Evolutionary conservation across 2,113 vertebrate genomes (phyloP).

Genomic region (Sylvia atricapilla): DNA sequence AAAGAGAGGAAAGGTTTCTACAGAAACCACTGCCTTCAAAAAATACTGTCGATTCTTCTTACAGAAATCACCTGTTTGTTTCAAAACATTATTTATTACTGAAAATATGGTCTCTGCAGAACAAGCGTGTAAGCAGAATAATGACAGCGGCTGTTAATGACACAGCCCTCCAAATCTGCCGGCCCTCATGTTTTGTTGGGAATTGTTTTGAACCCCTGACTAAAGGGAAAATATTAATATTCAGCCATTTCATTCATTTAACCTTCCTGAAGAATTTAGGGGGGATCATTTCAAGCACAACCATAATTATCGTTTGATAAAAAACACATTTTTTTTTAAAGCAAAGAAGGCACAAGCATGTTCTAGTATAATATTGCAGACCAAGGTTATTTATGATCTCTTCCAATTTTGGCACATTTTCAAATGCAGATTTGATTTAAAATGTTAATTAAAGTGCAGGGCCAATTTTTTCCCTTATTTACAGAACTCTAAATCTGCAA

Average conservation of each 20-base stretch:
- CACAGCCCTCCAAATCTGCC: neutral
- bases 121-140: neutral
- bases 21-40: constrained; percentile 73
- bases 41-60: constrained; percentile 75
- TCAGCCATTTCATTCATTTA: constrained; percentile 21
- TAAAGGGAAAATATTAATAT: constrained; percentile 52
- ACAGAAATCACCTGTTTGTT: constrained; percentile 81
- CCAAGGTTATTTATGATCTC: constrained; percentile 58
- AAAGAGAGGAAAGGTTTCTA: constrained; percentile 78
- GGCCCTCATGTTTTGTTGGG: neutral
- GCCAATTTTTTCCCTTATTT: constrained; percentile 46
- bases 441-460: constrained; percentile 66
- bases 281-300: neutral
- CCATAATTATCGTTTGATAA: constrained; percentile 8
- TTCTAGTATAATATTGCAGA: constrained; percentile 37
- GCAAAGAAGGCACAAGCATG: constrained; percentile 10
- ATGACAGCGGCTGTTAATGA: constrained; percentile 23
- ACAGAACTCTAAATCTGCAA: constrained; percentile 53
- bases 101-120: constrained; percentile 11
- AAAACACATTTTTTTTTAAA: neutral
- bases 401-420: constrained; percentile 50
- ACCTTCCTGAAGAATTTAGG: constrained; percentile 44
- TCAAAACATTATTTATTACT: constrained; percentile 78
- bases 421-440: constrained; percentile 65
- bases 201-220: neutral